Evolutionary conservation across 2,797 vertebrate genomes (phyloP).

Genomic region (Brotula barbata): DNA sequence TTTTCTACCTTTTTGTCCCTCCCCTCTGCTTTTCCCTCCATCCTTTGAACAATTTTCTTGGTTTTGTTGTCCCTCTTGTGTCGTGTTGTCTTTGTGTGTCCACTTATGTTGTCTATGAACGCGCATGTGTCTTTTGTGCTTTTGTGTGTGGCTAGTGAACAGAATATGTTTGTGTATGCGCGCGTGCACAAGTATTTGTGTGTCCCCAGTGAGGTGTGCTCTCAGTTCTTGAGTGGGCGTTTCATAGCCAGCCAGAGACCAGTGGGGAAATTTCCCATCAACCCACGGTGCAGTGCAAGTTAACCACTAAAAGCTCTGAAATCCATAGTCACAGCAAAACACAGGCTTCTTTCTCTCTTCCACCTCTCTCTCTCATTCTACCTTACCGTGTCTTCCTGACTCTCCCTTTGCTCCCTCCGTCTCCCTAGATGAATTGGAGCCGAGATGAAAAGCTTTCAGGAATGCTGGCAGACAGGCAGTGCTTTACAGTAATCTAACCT

Average conservation of each 20-base stretch:
- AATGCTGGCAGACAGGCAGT: conserved; percentile 78
- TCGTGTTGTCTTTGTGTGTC: not conserved
- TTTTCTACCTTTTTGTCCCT: not conserved
- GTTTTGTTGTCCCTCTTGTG: conserved; percentile 9
- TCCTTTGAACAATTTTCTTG: not conserved
- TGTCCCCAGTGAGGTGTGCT: conserved; percentile 60
- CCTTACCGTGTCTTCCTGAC: conserved; percentile 24
- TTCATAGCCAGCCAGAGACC: conserved; percentile 66
- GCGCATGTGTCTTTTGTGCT: not conserved
- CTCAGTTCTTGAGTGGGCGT: conserved; percentile 67
- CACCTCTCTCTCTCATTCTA: conserved; percentile 31
- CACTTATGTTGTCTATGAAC: not conserved
- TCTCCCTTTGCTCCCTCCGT: conserved; percentile 42
- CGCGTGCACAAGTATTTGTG: conserved; percentile 25
- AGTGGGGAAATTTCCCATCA: conserved; percentile 72
- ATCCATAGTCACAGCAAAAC: conserved; percentile 56
- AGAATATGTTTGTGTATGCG: conserved; percentile 2
- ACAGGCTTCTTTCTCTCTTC: conserved; percentile 26
- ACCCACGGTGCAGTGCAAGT: conserved; percentile 64
- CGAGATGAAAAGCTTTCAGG: conserved; percentile 81
- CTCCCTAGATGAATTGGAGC: conserved; percentile 72
- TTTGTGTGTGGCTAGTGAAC: conserved; percentile 12
- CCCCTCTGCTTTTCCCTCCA: not conserved
- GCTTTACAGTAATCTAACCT: conserved; percentile 82
- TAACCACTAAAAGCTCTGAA: conserved; percentile 71